phyloP scores from a whole-genome alignment of 2,888 invertebrate species.

The Lithophane ornitopus region DNA sequence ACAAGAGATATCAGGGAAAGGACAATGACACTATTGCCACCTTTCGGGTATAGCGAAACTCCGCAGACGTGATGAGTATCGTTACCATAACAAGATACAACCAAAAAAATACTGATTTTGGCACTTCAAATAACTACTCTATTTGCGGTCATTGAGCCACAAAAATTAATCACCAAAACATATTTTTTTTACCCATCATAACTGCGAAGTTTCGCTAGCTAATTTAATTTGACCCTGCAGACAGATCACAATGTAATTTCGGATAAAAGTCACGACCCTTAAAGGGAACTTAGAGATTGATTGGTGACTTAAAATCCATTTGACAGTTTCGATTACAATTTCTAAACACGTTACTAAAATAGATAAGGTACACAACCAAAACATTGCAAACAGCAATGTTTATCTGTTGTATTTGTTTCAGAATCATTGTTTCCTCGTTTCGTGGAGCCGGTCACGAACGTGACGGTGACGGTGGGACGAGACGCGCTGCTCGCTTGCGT shows the following conservation, averaged over 20 bases:
- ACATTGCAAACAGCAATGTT: constrained; percentile 46
- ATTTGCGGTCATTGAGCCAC: neutral
- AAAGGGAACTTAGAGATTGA: neutral
- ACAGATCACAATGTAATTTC: neutral
- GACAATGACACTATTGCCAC: no score
- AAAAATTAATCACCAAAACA: neutral
- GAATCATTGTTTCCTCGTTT: constrained; percentile 93
- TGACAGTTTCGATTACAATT: neutral
- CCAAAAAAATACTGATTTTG: neutral
- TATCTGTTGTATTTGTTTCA: constrained; percentile 77
- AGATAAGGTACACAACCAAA: constrained; percentile 19
- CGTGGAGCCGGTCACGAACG: constrained; percentile 97
- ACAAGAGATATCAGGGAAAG: no score
- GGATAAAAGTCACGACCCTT: neutral
- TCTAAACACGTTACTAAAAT: constrained; percentile 4
- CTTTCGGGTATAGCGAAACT: neutral
- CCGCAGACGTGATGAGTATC: neutral
- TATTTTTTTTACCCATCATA: neutral
- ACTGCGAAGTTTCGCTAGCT: neutral
- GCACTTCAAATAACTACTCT: neutral
- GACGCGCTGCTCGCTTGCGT: constrained; percentile 97
- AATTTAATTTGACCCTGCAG: neutral
- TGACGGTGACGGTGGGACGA: constrained; percentile 96
- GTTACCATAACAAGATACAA: neutral
- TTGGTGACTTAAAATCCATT: neutral